Evolutionary conservation across 2,113 vertebrate genomes (phyloP), one percentile per base, ranked within the genome.

Genomic region (Siniperca chuatsi): DNA sequence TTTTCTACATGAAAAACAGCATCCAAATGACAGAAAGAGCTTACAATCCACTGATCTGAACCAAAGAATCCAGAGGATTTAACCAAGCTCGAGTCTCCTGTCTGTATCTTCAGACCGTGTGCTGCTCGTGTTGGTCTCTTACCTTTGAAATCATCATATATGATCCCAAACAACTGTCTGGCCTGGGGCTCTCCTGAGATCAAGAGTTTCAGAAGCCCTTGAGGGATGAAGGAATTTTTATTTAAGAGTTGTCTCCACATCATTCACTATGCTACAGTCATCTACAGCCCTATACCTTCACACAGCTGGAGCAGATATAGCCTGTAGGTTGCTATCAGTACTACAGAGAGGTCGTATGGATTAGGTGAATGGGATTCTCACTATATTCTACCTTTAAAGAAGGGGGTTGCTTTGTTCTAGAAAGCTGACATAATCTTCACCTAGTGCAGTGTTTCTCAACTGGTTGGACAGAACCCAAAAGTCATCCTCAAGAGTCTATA

Each of bases 141-240:
- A 98, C 97, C 97, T 97, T 94, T 95, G 77, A 97, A 97, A 0
- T 91, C 94, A 87, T 96, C 94, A 78, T 96, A 92, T 82, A 97
- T 94, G 92, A 97, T 94, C 92, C 96, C 95, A 64, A 96, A 95
- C 91, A 96, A 93, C 89, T 96, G 93, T 92, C 92, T 94, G 75
- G 95, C 94, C 92, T 96, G 96, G 70, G 96, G 95, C 94, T 95
- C 95, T 96, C 96, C 95, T 93, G 96, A 96, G 90, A 92, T 96
- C 93, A 97, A 96, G 90, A 94, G 94, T 95, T 96, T 95, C 93
- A 97, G 93, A 89, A 93, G 92, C 48, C 96, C 97, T 98, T 96
- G 54, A 80, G 81, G 92, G 68, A 92, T 80, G 82, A 93, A 94
- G 87, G 84, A 86, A 82, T 92, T 82, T 82, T 72, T 65, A 67